A percentile compares a stretch with the other conserved stretches of the same genome.
These are phyloP conservation scores for Diachasma alloeum DNA, from an alignment of 1,140 invertebrate genomes.

Conservation along the genomic window DNA sequence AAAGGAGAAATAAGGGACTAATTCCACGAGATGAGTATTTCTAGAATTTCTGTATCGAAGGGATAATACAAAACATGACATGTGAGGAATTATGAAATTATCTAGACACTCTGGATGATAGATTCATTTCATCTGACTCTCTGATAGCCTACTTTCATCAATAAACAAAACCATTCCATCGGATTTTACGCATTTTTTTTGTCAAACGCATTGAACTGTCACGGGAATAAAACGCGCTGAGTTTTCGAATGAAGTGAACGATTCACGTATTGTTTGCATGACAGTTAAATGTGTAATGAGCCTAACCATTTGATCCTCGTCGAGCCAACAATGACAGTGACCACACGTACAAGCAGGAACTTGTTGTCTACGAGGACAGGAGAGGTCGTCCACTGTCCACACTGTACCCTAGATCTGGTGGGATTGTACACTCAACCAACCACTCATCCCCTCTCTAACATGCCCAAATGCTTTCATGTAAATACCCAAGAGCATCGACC, in stretches of 20 bases:
- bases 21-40: too few relatives aligned
- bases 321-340: constrained; percentile 4
- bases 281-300: constrained; percentile 10
- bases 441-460: neutral
- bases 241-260: neutral
- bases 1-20: too few relatives aligned
- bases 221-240: neutral
- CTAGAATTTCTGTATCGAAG: too few relatives aligned
- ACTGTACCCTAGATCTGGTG: constrained; percentile 3
- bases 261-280: neutral
- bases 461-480: neutral
- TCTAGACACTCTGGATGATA: too few relatives aligned
- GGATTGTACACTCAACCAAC: neutral
- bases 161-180: neutral
- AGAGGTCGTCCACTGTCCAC: neutral
- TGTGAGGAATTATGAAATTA: too few relatives aligned
- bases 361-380: neutral
- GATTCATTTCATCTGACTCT: neutral
- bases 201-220: neutral
- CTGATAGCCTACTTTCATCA: neutral
- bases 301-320: neutral
- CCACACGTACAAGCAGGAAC: neutral
- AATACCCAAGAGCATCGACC: neutral
- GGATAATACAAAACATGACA: neutral
- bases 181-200: neutral